These are phyloP conservation scores for Tursiops truncatus DNA, from an alignment of 2,113 vertebrate genomes.

Conservation along the genomic window DNA sequence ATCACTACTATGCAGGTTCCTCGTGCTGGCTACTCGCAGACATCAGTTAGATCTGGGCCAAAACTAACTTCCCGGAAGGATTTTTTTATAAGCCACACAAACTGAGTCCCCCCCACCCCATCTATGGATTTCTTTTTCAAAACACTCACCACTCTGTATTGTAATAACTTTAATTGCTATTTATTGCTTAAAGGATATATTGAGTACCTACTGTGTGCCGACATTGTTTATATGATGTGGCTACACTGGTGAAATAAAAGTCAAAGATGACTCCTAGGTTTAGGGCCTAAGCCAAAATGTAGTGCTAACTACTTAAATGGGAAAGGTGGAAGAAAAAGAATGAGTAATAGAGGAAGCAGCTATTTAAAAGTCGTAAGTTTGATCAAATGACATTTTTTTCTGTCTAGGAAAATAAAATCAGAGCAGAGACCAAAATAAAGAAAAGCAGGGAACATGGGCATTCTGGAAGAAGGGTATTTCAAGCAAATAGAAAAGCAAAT, in stretches of 20 bases:
- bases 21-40: background rate
- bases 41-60: too few species aligned
- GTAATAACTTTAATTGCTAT: background rate
- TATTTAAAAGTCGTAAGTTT: background rate
- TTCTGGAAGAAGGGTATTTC: background rate
- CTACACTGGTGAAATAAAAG: background rate
- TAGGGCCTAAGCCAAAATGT: background rate
- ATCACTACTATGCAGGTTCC: background rate
- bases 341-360: background rate
- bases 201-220: background rate
- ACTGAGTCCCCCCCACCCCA: too few species aligned
- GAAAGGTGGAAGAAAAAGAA: background rate
- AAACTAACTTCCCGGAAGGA: background rate
- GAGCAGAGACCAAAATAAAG: background rate
- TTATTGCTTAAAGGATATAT: background rate
- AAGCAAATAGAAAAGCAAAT: background rate
- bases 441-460: background rate
- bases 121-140: background rate
- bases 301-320: background rate
- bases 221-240: background rate
- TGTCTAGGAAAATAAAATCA: conserved; percentile 39
- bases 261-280: background rate
- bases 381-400: background rate
- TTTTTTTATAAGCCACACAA: background rate
- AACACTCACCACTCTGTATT: background rate